Base-by-base conservation (phyloP, 2,888 invertebrate species). In the Cosmorhoe ocellata region DNA sequence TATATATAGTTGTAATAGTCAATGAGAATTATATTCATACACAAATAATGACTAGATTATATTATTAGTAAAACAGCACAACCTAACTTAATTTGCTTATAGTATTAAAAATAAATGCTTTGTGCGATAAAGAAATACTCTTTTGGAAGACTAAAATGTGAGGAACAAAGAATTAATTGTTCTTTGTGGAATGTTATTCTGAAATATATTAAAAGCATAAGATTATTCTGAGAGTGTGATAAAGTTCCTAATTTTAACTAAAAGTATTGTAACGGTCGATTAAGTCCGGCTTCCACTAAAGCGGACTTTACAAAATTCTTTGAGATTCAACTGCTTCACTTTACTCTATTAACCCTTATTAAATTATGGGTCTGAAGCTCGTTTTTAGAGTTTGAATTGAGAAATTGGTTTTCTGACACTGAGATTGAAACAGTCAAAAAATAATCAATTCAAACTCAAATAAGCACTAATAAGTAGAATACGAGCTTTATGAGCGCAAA, bases 31-130 rank as follows among this genome's bases (percentile, higher is more conserved):
- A 59, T 51, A 58, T 41, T 42, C 26, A 49, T 43, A 55, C 36
- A 53, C 34, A 45, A 44, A 51, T 52, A 58, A 54, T 64, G 64
- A 67, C 66, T 64, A 68, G 69, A 56, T 45, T 47, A 37, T 9
- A 30, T 37, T 34, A 45, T 40, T 34, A 45, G 37, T 39, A 48
- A 27, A 56, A 51, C 33, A 30, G 51, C 57, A 59, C 58, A 56
- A 61, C 51, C 47, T 51, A 59, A 56, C 37, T 42, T n/a, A 48
- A 37, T 7, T 51, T 52, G 13, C 24, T 22, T 40, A 31, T 43
- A 8, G 37, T 46, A 51, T 28, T 46, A 56, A 56, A 52, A 55
- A 55, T 59, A 54, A 59, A 59, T 58, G 49, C 46, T 53, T 53
- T 51, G 58, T 62, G 60, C 60, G 22, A 46, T 43, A 34, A 57